Evolutionary conservation across 2,113 vertebrate species (phyloP).

Genomic region (Anguilla japonica): DNA sequence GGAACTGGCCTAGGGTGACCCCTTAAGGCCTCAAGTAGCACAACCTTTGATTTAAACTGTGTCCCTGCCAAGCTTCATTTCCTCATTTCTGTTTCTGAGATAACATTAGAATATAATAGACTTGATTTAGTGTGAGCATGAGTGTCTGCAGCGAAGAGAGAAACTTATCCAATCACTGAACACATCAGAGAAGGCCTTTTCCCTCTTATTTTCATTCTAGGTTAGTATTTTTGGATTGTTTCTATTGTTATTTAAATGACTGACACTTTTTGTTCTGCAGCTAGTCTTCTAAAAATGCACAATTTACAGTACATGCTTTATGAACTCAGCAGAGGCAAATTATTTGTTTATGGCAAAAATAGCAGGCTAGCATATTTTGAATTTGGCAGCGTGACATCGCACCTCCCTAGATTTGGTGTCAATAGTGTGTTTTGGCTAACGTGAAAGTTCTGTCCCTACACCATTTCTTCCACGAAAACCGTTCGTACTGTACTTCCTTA

Average conservation of each 20-base stretch:
- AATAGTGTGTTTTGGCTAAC: neutral
- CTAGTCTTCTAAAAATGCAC: too few species aligned
- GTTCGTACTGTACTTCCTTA: neutral
- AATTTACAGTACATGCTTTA: too few species aligned
- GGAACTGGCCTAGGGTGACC: constrained; percentile 23
- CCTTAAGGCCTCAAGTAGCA: neutral
- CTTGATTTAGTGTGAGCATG: neutral
- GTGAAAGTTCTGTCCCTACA: neutral
- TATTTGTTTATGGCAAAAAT: too few species aligned
- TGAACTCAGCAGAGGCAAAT: too few species aligned
- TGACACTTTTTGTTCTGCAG: too few species aligned
- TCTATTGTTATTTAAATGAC: too few species aligned
- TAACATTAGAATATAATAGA: neutral
- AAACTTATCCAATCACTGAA: too few species aligned
- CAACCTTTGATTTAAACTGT: neutral
- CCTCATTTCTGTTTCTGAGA: neutral
- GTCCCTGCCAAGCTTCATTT: neutral
- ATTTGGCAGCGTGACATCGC: neutral
- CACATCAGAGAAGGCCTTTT: neutral
- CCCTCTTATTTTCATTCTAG: neutral
- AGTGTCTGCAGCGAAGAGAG: neutral
- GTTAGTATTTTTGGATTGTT: neutral
- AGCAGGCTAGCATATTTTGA: neutral
- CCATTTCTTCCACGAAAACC: neutral
- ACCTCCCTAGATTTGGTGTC: too few species aligned